Conservation (phyloP, 2,888 invertebrate genomes). For the Protophormia terraenovae region DNA sequence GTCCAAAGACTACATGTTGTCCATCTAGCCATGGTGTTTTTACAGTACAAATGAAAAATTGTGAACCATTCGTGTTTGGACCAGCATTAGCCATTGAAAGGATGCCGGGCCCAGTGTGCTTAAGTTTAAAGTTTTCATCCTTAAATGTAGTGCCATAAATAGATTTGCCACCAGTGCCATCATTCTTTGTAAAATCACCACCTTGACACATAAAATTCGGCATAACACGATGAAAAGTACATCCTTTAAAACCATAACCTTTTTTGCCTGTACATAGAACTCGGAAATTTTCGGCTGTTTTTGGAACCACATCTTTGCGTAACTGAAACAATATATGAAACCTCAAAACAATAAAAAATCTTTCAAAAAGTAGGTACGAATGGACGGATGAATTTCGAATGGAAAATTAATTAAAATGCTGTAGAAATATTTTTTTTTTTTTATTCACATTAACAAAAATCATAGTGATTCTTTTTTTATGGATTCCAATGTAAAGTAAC, state of each 20-base stretch:
- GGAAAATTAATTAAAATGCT: too few species aligned
- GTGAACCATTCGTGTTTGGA: constrained; percentile 95
- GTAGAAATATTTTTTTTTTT: too few species aligned
- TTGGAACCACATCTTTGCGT: constrained; percentile 78
- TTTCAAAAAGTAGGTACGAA: not conserved
- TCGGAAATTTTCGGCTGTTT: constrained; percentile 97
- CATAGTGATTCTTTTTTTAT: too few species aligned
- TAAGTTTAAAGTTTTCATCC: constrained; percentile 96
- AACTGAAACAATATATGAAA: constrained; percentile 65
- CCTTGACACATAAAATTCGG: constrained; percentile 98
- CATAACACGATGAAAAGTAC: constrained; percentile 95
- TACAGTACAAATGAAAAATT: constrained; percentile 95
- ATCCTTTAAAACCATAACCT: constrained; percentile 94
- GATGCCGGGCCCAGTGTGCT: constrained; percentile 93
- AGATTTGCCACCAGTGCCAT: constrained; percentile 96
- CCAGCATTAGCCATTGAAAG: constrained; percentile 98
- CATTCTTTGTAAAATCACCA: constrained; percentile 95
- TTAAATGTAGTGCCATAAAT: constrained; percentile 96
- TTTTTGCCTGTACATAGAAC: constrained; percentile 96
- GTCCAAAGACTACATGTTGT: constrained; percentile 95
- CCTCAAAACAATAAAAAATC: not conserved
- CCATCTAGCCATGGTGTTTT: constrained; percentile 95
- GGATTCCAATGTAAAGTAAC: too few species aligned
- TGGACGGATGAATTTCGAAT: not conserved
- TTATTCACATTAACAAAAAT: too few species aligned